Evolutionary conservation across 2,888 invertebrate species (phyloP).

Genomic region (Gymnocheta viridis): DNA sequence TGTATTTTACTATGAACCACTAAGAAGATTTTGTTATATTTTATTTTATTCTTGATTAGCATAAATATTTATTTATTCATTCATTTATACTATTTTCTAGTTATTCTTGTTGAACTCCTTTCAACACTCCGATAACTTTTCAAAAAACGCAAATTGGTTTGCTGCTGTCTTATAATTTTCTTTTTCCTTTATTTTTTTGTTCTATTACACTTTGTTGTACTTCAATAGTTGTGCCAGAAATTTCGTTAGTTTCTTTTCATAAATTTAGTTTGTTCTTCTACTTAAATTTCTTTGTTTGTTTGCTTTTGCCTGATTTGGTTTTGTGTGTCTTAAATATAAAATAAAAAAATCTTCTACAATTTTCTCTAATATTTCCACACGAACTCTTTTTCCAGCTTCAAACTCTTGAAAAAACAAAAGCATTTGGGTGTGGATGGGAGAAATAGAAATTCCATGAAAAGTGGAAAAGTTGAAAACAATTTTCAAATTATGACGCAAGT

Average conservation of each 20-base stretch:
- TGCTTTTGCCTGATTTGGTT: slow-evolving; percentile 63
- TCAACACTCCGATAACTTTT: slow-evolving; percentile 40
- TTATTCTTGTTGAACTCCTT: slow-evolving; percentile 44
- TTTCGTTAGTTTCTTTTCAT: slow-evolving; percentile 53
- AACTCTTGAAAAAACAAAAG: slow-evolving; percentile 1
- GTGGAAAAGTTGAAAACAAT: slow-evolving; percentile 58
- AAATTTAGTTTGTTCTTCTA: slow-evolving; percentile 32
- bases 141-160: slow-evolving; percentile 58
- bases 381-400: slow-evolving; percentile 39
- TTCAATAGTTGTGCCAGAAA: slow-evolving; percentile 50
- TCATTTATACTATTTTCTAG: slow-evolving; percentile 35
- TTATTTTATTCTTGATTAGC: slow-evolving; percentile 61
- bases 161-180: slow-evolving; percentile 3
- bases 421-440: not conserved
- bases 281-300: slow-evolving; percentile 63
- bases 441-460: slow-evolving; percentile 35
- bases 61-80: slow-evolving; percentile 60
- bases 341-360: slow-evolving; percentile 5
- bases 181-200: slow-evolving; percentile 2
- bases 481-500: slow-evolving; percentile 67
- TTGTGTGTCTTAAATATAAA: slow-evolving; percentile 33
- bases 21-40: slow-evolving; percentile 34
- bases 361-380: slow-evolving; percentile 54
- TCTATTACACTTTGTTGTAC: slow-evolving; percentile 42
- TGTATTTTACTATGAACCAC: not conserved